Evolutionary conservation across 2,797 vertebrate genomes (phyloP), one percentile per base, ranked within the genome.

Genomic region (Sebastes steindachneri): DNA sequence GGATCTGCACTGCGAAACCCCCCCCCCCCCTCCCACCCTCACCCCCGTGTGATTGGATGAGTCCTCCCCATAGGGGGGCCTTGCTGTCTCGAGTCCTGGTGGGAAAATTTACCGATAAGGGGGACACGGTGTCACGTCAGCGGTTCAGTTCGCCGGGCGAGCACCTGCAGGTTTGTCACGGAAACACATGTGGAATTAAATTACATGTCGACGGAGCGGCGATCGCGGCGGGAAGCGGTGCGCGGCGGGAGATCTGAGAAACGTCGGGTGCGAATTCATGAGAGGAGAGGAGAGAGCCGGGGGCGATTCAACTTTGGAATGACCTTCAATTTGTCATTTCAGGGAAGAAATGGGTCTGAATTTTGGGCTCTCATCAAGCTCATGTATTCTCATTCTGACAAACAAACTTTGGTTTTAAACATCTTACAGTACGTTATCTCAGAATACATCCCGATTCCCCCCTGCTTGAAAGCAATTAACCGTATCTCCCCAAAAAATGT

Each of bases 181-280:
- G 55, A 75, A 86, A 79, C 78, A 62, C n/a, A 68, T 2, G 17
- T n/a, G 64, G 55, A 77, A 88, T 86, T 28, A 68, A 86, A 91
- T 86, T 82, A 81, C 82, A 59, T 3, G 37, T 75, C 28, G n/a
- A 11, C 3, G 0, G 65, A 75, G 70, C 25, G 4, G 55, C 7
- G 9, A 71, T 15, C 3, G 25, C 9, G 54, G 63, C 29, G 12
- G 68, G 80, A 59, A 63, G 68, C 57, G 10, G 8, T 1, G 23
- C 26, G 17, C 48, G 4, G 9, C 6, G 69, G 64, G 10, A 55
- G 80, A 85, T 80, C 68, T n/a, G 65, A 14, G 60, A 63, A 28
- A 63, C 12, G 7, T 3, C 29, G 7, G 29, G 10, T 21, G 59
- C 10, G 41, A 67, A 68, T 53, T 66, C 31, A n/a, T 0, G 23